Evolutionary conservation across 23 tunicate species (phyloP), one percentile per base, ranked within the genome.

Genomic region (Styela clava): DNA sequence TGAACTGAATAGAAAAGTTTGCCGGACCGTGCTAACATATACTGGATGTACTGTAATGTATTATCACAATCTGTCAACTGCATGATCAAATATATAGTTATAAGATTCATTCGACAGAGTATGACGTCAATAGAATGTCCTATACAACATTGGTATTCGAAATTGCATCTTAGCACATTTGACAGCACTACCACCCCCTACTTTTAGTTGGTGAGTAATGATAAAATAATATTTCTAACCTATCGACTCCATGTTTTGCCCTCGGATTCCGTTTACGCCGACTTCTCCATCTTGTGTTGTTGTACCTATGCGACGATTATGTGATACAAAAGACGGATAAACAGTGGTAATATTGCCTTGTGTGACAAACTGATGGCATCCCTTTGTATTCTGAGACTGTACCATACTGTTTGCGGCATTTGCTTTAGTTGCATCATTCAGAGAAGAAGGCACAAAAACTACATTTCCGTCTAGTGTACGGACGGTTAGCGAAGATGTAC

Each of bases 271-370:
- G 9, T 12, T 68, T 12, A 21, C 16, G n/a, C n/a, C 28, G 16
- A 16, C 73, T 68, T 68, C 31, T 12, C 24, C n/a, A 16, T 29
- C 16, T 31, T 71, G 35, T 33, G 32, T 18, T 18, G 16, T 32
- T 16, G 35, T 19, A 12, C 24, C 35, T 21, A 35, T 21, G 16
- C 77, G 77, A 5, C 35, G 80, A 25, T 9, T 35, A 9, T 74
- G 80, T 27, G 64, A 22, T 18, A 74, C 20, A 34, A 74, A 74
- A 16, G 62, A 25, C 63, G 81, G 81, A 52, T 76, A 76, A 76
- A 76, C 52, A 0, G 81, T 76, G 0, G 81, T 76, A 21, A 76
- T 44, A 16, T 76, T 52, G n/a, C 81, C 62, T 16, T 52, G 30
- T 22, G 31, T 51, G 26, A 52, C 63, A 52, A 36, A 52, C 2